A percentile compares a stretch with the other conserved stretches of the same genome.
Conservation (phyloP, 2,888 invertebrate genomes). For the Tanytarsus gracilentus region DNA sequence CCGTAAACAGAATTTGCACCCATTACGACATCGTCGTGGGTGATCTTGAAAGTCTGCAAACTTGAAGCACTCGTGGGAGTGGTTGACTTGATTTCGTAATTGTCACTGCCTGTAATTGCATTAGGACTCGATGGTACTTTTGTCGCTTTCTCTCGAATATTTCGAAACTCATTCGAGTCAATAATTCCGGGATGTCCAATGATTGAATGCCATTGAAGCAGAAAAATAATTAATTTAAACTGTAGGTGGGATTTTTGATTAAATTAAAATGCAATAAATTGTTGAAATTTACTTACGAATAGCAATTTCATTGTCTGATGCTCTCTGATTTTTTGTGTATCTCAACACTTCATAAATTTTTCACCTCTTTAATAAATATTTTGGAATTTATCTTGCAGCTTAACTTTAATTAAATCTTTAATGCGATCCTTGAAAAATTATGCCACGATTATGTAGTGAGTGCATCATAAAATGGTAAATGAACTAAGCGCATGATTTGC, state of each 20-base stretch:
- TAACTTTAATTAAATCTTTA: too few species aligned
- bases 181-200: neutral
- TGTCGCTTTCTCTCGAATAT: neutral
- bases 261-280: too few species aligned
- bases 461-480: neutral
- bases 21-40: constrained; percentile 10
- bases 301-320: neutral
- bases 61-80: neutral
- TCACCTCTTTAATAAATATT: neutral
- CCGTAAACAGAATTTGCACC: constrained; percentile 3
- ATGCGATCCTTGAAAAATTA: too few species aligned
- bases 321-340: neutral
- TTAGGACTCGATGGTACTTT: neutral
- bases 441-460: too few species aligned
- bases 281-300: neutral
- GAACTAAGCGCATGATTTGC: constrained; percentile 3
- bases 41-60: neutral
- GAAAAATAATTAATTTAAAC: neutral
- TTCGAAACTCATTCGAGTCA: neutral
- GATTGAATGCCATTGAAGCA: neutral
- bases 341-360: constrained; percentile 8
- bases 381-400: too few species aligned
- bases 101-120: neutral
- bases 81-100: too few species aligned
- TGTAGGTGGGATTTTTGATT: neutral